Percentiles rank a stretch among this genome's conserved stretches.
Conservation (phyloP, 2,113 vertebrate species). For the Arvicanthis niloticus region DNA sequence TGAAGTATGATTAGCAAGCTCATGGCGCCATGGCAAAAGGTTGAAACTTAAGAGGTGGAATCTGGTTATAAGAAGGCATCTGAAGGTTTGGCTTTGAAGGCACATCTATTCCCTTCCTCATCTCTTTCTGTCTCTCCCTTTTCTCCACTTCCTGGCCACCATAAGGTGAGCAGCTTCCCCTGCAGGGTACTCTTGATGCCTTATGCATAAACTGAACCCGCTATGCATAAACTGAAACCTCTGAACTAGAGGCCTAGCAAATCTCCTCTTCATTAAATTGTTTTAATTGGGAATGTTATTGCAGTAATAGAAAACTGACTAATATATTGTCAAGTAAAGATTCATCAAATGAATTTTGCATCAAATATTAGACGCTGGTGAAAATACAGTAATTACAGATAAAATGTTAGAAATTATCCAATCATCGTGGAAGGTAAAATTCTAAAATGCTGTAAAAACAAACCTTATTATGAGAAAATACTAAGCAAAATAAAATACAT, state of each 20-base stretch:
- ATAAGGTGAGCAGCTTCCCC: not conserved
- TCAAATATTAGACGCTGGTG: not conserved
- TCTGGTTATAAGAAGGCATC: not conserved
- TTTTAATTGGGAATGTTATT: not conserved
- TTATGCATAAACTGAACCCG: not conserved
- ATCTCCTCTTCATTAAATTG: not conserved
- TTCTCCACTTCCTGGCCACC: not conserved
- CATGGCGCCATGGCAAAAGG: no score
- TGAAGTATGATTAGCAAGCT: not conserved
- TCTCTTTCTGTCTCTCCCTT: not conserved
- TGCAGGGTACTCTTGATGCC: no score
- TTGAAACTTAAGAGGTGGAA: not conserved
- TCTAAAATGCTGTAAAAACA: not conserved
- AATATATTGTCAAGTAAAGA: not conserved
- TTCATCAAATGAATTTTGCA: not conserved
- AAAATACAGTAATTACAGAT: not conserved
- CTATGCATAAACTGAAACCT: not conserved
- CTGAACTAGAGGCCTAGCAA: not conserved
- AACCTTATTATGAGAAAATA: not conserved
- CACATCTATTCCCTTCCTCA: fast-evolving
- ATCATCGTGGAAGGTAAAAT: no score
- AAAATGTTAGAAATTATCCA: not conserved
- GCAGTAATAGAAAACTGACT: not conserved
- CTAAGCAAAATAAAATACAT: not conserved
- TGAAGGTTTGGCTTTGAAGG: not conserved